phyloP scores from a whole-genome alignment of 2,113 vertebrate species.

The Stigmatopora nigra region DNA sequence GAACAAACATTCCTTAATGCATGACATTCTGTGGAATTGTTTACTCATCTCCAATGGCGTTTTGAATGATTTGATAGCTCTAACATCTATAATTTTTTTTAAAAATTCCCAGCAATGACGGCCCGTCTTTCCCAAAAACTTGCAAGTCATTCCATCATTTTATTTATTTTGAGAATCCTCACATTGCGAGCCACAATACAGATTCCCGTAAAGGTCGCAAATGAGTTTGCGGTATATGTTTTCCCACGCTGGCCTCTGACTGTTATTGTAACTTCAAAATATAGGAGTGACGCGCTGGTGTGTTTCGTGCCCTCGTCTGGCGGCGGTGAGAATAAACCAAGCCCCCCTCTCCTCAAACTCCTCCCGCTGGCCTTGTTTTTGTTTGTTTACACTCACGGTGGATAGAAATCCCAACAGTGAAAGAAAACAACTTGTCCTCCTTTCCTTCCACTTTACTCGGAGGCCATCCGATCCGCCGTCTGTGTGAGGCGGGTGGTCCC shows the following conservation, averaged over 20 bases:
- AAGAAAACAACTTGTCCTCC: slow-evolving; percentile 46
- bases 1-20: no score
- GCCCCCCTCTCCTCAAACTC: slow-evolving; percentile 29
- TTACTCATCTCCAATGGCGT: no score
- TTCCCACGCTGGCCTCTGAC: neutral
- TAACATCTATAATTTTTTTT: no score
- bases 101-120: no score
- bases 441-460: slow-evolving; percentile 38
- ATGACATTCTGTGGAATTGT: no score
- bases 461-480: slow-evolving; percentile 50
- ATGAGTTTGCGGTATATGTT: neutral
- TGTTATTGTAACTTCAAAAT: neutral
- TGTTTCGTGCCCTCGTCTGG: slow-evolving; percentile 2
- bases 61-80: no score
- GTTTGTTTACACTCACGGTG: slow-evolving; percentile 57
- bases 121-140: neutral
- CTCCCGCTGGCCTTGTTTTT: slow-evolving; percentile 39
- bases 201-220: slow-evolving; percentile 1
- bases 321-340: slow-evolving; percentile 39
- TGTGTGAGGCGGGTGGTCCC: slow-evolving; percentile 57
- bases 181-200: neutral
- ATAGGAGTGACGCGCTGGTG: neutral
- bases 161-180: neutral
- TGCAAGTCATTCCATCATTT: neutral
- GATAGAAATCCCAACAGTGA: slow-evolving; percentile 51